Evolutionary conservation across 2,797 vertebrate genomes (phyloP), one percentile per base, ranked within the genome.

Genomic region (Ispidina lecontei): DNA sequence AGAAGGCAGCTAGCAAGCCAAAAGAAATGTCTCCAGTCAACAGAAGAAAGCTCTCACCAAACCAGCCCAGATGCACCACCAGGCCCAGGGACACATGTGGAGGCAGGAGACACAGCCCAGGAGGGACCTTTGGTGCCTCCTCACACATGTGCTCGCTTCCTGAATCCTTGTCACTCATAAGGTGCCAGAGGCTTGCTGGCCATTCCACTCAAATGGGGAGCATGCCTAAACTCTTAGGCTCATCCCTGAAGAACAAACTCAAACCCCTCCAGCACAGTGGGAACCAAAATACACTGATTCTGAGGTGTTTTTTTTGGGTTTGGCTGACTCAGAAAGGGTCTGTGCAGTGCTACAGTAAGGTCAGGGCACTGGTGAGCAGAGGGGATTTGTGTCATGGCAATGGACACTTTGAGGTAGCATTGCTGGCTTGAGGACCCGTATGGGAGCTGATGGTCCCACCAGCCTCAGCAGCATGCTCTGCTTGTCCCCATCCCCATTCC

Each of bases 11-110:
- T 29, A 47, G 22, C 29, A 60, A 82, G 22, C 29, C 55, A 51
- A 26, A 70, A 77, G 29, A 28, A 69, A 67, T 2, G 7, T 28
- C n/a, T 37, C 0, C 0, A 5, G 21, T 39, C 31, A 79, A 39
- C 17, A 49, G 41, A 58, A 54, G 29, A 65, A 43, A 35, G 11
- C 19, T 90, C 26, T 63, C 49, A 37, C 25, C 47, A 7, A 10
- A 28, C 6, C 70, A 91, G 44, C 37, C 35, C 47, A 52, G 46
- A 47, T 4, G 22, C n/a, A 43, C 12, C 28, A 35, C 33, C 51
- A 29, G 21, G 5, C 18, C 58, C 71, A 78, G 44, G 25, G 39
- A 49, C 11, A 9, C 20, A n/a, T 0, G 1, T 7, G 3, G 20
- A 8, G 43, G 20, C 25, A 82, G 44, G 31, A 87, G 43, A 7